These are phyloP conservation scores for Altica lythri DNA, from an alignment of 2,888 invertebrate species.

Conservation along the genomic window DNA sequence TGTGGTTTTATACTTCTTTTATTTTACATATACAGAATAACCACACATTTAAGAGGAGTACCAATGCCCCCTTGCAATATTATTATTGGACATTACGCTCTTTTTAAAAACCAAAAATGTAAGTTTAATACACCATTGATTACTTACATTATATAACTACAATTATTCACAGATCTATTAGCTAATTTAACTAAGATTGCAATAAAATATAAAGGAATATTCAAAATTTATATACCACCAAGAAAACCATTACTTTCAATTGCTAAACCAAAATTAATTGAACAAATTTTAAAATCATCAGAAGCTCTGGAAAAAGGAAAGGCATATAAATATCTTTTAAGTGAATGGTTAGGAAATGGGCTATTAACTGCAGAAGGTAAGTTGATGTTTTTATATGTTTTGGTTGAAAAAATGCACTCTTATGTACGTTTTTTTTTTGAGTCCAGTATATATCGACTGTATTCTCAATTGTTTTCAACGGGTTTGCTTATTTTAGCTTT, in stretches of 20 bases:
- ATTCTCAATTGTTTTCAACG: no score
- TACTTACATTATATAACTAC: neutral
- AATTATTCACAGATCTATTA: conserved; percentile 16
- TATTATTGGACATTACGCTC: conserved; percentile 2
- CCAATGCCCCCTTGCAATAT: conserved; percentile 9
- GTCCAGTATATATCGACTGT: no score
- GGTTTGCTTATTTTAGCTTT: no score
- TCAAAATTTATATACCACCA: conserved; percentile 26
- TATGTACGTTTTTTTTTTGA: no score
- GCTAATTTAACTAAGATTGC: conserved; percentile 16
- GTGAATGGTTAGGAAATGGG: conserved; percentile 25
- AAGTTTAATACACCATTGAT: conserved; percentile 2
- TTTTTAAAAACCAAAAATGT: conserved; percentile 4
- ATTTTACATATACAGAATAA: no score
- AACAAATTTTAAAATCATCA: conserved; percentile 13
- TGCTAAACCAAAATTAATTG: conserved; percentile 17
- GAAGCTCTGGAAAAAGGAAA: conserved; percentile 17
- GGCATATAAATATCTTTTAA: conserved; percentile 14
- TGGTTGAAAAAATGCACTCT: neutral
- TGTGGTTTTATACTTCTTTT: no score
- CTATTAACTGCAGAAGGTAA: conserved; percentile 23
- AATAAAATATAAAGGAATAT: conserved; percentile 18
- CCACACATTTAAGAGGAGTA: neutral
- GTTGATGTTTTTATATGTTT: neutral
- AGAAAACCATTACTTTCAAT: conserved; percentile 20